Base-by-base conservation (phyloP, 2,113 vertebrate species). In the Chunga burmeisteri region DNA sequence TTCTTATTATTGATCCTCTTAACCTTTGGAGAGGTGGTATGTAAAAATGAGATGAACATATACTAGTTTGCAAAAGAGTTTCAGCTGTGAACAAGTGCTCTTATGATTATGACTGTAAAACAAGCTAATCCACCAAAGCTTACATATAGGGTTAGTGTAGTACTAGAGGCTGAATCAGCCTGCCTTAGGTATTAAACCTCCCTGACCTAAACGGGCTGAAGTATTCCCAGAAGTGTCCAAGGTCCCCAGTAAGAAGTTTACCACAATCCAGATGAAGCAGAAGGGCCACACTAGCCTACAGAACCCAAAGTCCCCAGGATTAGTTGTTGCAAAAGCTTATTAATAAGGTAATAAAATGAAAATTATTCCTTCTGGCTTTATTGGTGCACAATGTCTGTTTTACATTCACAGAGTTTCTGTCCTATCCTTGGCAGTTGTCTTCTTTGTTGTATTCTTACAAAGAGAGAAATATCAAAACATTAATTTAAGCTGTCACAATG, bases 401-500 rank as follows among this genome's bases (percentile, higher is more conserved):
- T 96, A 96, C 94, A 93, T 97, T 97, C 96, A 81, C 87, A 86
- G 89, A 97, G 89, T 86, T 95, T 92, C 83, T 97, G 93, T 97
- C 94, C 96, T 96, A 93, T 97, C 93, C 94, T 97, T 97, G 96
- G 89, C 95, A 97, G 93, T 97, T 97, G 72, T 97, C 96, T 93
- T 96, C 93, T 97, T 98, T 98, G 94, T 98, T 98, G 95, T 92
- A 83, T 98, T 98, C 93, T 97, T 98, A 97, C 91, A 97, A 97
- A 96, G 94, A 85, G 44, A 96, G 65, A 97, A 96, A 94, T 97
- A 98, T 98, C 97, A 98, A 98, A 98, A 98, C 97, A 98, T 95
- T 98, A 98, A 98, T 98, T 98, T 98, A 96, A 94, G 87, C 82
- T 98, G 96, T 97, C 98, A 98, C 94, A 98, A 97, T 98, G 96